Evolutionary conservation across 2,797 vertebrate species (phyloP), one percentile per base, ranked within the genome.

Genomic region (Sebastolobus altivelis): DNA sequence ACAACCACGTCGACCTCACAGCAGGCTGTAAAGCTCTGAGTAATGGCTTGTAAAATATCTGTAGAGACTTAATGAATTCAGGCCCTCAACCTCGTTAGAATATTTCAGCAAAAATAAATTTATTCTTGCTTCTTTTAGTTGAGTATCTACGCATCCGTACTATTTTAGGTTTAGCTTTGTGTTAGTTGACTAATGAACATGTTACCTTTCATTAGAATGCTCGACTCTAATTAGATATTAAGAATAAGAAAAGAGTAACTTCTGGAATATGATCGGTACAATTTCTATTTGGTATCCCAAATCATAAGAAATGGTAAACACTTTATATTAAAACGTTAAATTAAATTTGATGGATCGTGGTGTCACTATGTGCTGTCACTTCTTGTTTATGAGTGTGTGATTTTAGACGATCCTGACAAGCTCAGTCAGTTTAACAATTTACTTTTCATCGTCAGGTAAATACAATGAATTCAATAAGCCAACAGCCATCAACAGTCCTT

Each of bases 391-490:
- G 2, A 9, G 4, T 18, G 14, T 67, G 63, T 65, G 55, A 82
- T 56, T 72, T 78, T 55, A 65, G 52, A 63, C 13, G 49, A 65
- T 37, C 31, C 10, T 54, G 58, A 81, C 46, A 33, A 55, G 62
- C 11, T 68, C 2, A 40, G 49, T 54, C 63, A 58, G 63, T 67
- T 56, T 10, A 54, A 55, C 22, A 31, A 70, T 72, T 75, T 8
- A 67, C 55, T 74, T 80, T 72, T 72, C 46, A 79, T 76, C 54
- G 18, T 59, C 61, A 63, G 43, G 58, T 72, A 35, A 68, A 16
- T 61, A 55, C 8, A 68, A 37, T 31, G 65, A 82, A 65, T 60
- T 4, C 72, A 76, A 89, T 40, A 13, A 75, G 54, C 58, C 77
- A 59, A 75, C 68, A 67, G 35, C 43, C 46, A 56, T 84, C 58